Evolutionary conservation across 2,113 vertebrate species (phyloP), one percentile per base, ranked within the genome.

Genomic region (Limnothrissa miodon): DNA sequence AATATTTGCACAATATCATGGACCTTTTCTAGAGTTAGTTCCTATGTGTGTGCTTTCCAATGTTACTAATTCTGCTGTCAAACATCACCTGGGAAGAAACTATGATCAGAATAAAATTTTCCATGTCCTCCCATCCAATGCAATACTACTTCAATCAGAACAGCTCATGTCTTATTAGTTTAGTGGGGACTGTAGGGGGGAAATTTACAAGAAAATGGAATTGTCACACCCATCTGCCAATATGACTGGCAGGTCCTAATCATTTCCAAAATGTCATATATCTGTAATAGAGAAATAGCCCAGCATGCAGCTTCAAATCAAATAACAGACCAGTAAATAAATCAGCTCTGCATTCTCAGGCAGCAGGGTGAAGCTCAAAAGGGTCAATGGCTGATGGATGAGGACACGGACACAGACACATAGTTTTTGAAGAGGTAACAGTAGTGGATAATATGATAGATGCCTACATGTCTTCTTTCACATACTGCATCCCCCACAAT

Each of bases 341-440:
- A 48, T 29, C 13, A 78, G 81, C 23, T 21, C 46, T 15, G 17
- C 53, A 82, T 7, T 74, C 66, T 74, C 66, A 33, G 36, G 66
- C 66, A 74, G 66, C 66, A 15, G 33, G 66, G 66, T 74, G 66
- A 33, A 44, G 46, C 33, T n/a, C 79, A 74, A 11, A 74, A 4
- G 1, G 80, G 39, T 2, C 46, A 85, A 82, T 48, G 51, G 39
- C 33, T 78, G 82, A 83, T 33, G 51, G 0, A 25, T 81, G 25
- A 74, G 51, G 9, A 78, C 84, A 80, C 78, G 48, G 42, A 87
- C 80, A 79, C 39, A 79, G 33, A 74, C 21, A 59, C 79, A 80
- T 86, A 83, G 74, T 78, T 90, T 83, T 81, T 78, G 83, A 84
- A 87, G 80, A 29, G 87, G 84, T 25, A 85, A 79, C 80, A 85